phyloP scores from a whole-genome alignment of 2,888 invertebrate genomes.

The Lasioglossum calceatum region DNA sequence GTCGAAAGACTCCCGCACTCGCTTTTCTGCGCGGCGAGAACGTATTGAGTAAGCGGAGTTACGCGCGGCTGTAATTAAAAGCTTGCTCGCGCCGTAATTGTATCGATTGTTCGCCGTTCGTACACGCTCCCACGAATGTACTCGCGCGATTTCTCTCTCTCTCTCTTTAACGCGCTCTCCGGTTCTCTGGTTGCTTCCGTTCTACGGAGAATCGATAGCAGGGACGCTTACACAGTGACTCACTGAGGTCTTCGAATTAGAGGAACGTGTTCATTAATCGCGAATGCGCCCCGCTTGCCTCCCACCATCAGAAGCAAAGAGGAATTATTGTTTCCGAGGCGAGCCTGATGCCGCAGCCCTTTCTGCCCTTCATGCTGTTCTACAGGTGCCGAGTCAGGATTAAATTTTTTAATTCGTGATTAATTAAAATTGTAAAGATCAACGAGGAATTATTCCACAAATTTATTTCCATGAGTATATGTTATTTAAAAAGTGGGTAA shows the following conservation, averaged over 20 bases:
- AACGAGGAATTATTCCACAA: no score
- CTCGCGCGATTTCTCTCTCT: background rate
- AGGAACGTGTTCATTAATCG: constrained; percentile 4
- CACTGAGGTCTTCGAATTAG: constrained; percentile 6
- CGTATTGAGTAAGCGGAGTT: constrained; percentile 14
- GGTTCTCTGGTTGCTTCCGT: background rate
- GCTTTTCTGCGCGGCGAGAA: constrained; percentile 10
- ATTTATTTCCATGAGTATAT: no score
- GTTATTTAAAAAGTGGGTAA: no score
- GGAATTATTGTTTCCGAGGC: background rate
- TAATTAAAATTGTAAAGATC: no score
- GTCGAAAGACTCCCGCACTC: background rate
- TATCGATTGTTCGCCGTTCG: constrained; percentile 13
- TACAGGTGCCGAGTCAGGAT: background rate
- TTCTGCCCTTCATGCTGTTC: background rate
- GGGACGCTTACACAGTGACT: constrained; percentile 9
- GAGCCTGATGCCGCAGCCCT: background rate
- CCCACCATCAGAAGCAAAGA: background rate
- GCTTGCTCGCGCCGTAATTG: constrained; percentile 4
- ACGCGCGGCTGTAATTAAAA: constrained; percentile 15
- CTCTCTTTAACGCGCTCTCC: background rate
- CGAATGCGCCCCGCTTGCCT: background rate
- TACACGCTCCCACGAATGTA: background rate
- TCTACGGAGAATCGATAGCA: background rate
- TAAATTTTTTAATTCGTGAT: background rate